phyloP scores from a whole-genome alignment of 2,888 invertebrate genomes.

The Megaustenia siamemsis region DNA sequence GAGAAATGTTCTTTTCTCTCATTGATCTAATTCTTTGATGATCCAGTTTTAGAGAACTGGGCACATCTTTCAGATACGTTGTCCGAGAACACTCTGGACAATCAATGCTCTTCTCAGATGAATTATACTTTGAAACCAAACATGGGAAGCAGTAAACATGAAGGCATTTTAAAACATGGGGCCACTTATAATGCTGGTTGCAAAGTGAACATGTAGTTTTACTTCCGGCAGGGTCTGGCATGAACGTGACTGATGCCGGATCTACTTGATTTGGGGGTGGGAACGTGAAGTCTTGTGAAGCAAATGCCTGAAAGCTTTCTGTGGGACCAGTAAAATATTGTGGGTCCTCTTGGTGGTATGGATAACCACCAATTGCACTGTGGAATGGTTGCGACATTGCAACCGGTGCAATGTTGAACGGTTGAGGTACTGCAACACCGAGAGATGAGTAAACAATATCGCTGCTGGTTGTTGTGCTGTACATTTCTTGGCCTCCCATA shows the following conservation, averaged over 20 bases:
- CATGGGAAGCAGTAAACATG: slow-evolving; percentile 51
- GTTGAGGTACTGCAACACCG: too few relatives aligned
- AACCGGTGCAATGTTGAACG: too few relatives aligned
- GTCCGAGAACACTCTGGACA: slow-evolving; percentile 32
- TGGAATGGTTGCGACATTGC: too few relatives aligned
- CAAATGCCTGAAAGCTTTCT: too few relatives aligned
- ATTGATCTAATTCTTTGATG: slow-evolving; percentile 28
- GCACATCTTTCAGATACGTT: slow-evolving; percentile 26
- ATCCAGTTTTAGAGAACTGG: slow-evolving; percentile 32
- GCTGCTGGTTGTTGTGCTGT: too few relatives aligned
- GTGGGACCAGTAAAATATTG: too few relatives aligned
- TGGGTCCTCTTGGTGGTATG: too few relatives aligned
- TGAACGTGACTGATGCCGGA: background rate
- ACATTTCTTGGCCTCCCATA: too few relatives aligned
- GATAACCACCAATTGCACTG: too few relatives aligned
- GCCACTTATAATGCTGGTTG: slow-evolving; percentile 45
- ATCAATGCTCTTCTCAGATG: background rate
- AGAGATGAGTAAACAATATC: too few relatives aligned
- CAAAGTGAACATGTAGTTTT: slow-evolving; percentile 47
- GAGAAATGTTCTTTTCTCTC: slow-evolving; percentile 33
- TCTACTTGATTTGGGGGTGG: background rate
- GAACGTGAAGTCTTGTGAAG: too few relatives aligned
- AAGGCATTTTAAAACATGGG: slow-evolving; percentile 47
- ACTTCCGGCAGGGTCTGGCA: too few relatives aligned
- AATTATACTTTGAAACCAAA: slow-evolving; percentile 16